A percentile compares a stretch with the other conserved stretches of the same genome.
Evolutionary conservation across 2,113 vertebrate species (phyloP).

Genomic region (Megaceryle maxima): DNA sequence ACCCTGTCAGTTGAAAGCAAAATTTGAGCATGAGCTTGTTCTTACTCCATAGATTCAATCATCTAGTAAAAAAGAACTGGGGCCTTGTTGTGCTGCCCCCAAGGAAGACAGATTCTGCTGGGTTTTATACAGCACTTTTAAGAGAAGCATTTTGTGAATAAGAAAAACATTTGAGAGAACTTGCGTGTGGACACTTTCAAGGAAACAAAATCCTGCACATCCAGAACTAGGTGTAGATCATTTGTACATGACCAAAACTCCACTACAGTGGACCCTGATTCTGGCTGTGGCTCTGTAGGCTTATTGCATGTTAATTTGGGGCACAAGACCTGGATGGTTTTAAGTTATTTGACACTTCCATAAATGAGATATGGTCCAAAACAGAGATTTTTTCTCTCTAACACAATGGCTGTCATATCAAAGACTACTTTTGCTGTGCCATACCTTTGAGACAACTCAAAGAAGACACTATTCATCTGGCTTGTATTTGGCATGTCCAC

Average conservation of each 20-base stretch:
- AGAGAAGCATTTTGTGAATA: not conserved
- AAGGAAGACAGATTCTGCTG: not conserved
- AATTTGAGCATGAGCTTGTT: not conserved
- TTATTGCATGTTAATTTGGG: not conserved
- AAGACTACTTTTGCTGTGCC: conserved; percentile 29
- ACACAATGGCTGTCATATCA: not conserved
- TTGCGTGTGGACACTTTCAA: conserved; percentile 9
- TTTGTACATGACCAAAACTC: not conserved
- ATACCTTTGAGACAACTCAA: conserved; percentile 51
- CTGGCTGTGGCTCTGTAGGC: not conserved
- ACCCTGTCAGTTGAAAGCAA: not conserved
- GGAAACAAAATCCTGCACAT: conserved; percentile 32
- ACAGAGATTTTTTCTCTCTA: conserved; percentile 31
- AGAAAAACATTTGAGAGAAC: conserved; percentile 5
- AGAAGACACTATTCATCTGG: conserved; percentile 22
- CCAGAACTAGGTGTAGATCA: not conserved
- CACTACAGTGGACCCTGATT: not conserved
- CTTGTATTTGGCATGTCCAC: conserved; percentile 38
- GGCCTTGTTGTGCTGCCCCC: not conserved
- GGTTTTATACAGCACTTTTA: not conserved
- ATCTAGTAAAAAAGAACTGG: not conserved
- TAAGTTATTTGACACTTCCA: conserved; percentile 45
- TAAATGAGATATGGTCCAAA: conserved; percentile 9
- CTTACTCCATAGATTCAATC: not conserved
- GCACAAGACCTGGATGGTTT: conserved; percentile 13